Conservation (phyloP, 2,888 invertebrate species). For the Coenonympha arcania region DNA sequence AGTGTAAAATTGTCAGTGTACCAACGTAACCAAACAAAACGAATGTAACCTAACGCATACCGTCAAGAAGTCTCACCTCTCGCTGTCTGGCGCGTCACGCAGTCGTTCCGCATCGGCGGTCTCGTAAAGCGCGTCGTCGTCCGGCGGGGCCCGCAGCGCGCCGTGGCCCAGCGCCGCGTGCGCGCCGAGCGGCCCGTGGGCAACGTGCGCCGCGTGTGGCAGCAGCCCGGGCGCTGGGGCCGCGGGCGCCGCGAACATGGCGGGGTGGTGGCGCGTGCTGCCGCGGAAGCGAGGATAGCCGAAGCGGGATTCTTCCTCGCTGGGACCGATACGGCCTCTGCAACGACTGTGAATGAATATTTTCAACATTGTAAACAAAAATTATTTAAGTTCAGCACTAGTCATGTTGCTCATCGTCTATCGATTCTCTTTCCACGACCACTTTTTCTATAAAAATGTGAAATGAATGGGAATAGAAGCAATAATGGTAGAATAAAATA, state of each 20-base stretch:
- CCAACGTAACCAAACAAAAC: neutral
- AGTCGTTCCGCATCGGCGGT: slow-evolving; percentile 83
- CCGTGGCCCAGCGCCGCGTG: slow-evolving; percentile 58
- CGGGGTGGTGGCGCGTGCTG: slow-evolving; percentile 51
- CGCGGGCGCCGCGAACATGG: slow-evolving; percentile 50
- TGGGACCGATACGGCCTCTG: slow-evolving; percentile 52
- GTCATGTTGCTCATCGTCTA: too few species aligned
- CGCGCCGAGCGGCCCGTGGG: slow-evolving; percentile 59
- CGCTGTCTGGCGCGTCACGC: slow-evolving; percentile 88
- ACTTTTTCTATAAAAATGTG: too few species aligned
- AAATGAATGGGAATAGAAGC: too few species aligned
- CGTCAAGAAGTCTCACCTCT: slow-evolving; percentile 77
- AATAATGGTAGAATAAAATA: too few species aligned
- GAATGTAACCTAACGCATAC: neutral
- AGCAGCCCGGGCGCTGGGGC: slow-evolving; percentile 48
- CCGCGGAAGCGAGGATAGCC: slow-evolving; percentile 79
- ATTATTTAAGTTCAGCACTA: too few species aligned
- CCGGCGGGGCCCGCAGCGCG: slow-evolving; percentile 58
- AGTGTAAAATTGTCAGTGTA: slow-evolving; percentile 1
- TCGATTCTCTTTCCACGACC: too few species aligned
- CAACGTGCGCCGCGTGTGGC: slow-evolving; percentile 51
- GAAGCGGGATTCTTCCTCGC: slow-evolving; percentile 83
- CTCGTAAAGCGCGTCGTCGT: slow-evolving; percentile 91
- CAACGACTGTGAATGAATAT: slow-evolving; percentile 64
- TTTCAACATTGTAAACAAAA: too few species aligned